These are phyloP conservation scores for Fregetta grallaria DNA, from an alignment of 2,113 vertebrate species.

Conservation along the genomic window DNA sequence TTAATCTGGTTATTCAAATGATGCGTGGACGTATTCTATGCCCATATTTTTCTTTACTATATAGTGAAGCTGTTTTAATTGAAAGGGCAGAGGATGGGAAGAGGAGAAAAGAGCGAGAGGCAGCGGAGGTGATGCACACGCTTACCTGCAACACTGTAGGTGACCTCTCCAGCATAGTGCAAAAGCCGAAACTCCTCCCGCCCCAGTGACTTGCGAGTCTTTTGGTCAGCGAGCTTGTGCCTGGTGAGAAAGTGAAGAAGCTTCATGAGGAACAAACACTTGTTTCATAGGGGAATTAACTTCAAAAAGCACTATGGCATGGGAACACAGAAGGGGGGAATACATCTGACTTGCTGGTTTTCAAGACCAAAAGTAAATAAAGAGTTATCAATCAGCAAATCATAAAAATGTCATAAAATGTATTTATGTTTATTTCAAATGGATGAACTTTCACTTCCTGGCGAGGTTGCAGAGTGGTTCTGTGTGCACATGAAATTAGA, in stretches of 20 bases:
- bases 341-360: neutral
- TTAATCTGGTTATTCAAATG: neutral
- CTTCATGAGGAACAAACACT: neutral
- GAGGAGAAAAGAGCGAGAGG: neutral
- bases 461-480: neutral
- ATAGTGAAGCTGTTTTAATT: neutral
- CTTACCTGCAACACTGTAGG: constrained; percentile 91
- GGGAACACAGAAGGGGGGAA: neutral
- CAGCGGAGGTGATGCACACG: fast-evolving
- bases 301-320: neutral
- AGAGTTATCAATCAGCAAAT: neutral
- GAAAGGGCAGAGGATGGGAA: neutral
- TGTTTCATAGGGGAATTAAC: neutral
- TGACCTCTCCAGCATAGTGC: constrained; percentile 97
- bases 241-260: constrained; percentile 58
- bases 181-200: constrained; percentile 92
- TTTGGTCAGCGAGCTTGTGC: constrained; percentile 95
- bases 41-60: neutral
- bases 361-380: neutral
- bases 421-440: neutral
- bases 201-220: constrained; percentile 90
- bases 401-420: neutral
- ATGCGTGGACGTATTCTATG: neutral
- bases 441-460: neutral
- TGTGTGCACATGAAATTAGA: neutral